Evolutionary conservation across 2,113 vertebrate species (phyloP), one percentile per base, ranked within the genome.

Genomic region (Pipa parva): DNA sequence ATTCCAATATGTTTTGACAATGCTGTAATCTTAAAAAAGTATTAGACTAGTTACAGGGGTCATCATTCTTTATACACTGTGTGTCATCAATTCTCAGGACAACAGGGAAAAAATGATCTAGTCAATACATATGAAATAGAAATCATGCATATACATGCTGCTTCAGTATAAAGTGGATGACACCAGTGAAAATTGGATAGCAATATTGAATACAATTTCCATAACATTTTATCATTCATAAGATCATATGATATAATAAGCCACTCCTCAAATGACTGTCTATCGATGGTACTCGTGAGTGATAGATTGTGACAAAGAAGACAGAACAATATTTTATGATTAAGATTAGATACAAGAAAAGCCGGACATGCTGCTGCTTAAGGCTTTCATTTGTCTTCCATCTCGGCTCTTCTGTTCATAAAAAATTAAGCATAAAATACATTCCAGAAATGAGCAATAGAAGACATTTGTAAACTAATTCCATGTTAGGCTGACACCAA

Each of bases 41-140:
- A 89, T 87, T 92, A 91, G 86, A 80, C 87, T 88, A 84, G 92
- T 94, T 91, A 90, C 89, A 92, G 88, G 90, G 94, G 94, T 96
- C 95, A 96, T 96, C 92, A 92, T 92, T 97, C 92, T 95, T 95
- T 97, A 95, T 95, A 95, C 90, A 93, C 91, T 88, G 89, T 85
- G 89, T 98, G 95, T 98, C 95, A 97, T 97, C 93, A 94, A 94
- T 95, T 95, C 92, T 93, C 87, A 93, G 93, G 95, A 98, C 94
- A 95, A 97, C 93, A 92, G 92, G 86, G 90, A 93, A 31, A n/a
- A 90, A 95, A 93, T 91, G 92, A 95, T 93, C 90, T 84, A 88
- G 89, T 92, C 88, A 93, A 95, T 96, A 96, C 94, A 96, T 97
- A 97, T 98, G 93, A 98, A 98, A 96, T 92, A 95, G 92, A 90